Evolutionary conservation across 1,140 invertebrate genomes (phyloP).

Genomic region (Wasmannia auropunctata): DNA sequence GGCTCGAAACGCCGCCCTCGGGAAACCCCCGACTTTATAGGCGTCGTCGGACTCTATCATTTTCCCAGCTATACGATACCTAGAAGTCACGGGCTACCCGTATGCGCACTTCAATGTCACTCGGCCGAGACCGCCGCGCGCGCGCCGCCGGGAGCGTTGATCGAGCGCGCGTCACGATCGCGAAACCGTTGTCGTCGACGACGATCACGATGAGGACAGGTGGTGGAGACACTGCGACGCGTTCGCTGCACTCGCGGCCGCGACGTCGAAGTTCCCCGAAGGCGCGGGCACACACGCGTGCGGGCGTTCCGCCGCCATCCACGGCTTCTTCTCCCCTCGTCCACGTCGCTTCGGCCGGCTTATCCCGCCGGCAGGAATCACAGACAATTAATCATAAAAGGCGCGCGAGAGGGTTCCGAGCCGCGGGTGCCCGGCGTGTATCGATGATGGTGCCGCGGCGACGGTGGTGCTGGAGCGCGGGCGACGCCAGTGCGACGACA

Average conservation of each 20-base stretch:
- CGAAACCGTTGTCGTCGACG: background rate
- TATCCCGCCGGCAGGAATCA: constrained; percentile 52
- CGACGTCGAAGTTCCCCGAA: constrained; percentile 12
- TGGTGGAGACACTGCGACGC: background rate
- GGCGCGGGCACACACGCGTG: background rate
- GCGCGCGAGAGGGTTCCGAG: background rate
- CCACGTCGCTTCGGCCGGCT: background rate
- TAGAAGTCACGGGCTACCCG: background rate
- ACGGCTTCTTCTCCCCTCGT: constrained; percentile 36
- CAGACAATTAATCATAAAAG: constrained; percentile 67
- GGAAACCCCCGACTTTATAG: background rate
- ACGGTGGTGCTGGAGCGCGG: constrained; percentile 45
- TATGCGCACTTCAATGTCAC: constrained; percentile 17
- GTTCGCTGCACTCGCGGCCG: constrained; percentile 35
- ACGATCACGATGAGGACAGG: constrained; percentile 23
- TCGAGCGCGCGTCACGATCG: background rate
- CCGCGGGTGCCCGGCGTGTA: constrained; percentile 25
- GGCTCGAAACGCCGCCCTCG: background rate
- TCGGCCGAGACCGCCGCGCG: constrained; percentile 14
- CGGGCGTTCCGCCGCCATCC: constrained; percentile 60
- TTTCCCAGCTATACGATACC: background rate
- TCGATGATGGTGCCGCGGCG: constrained; percentile 26
- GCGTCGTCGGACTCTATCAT: background rate
- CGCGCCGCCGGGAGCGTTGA: background rate
- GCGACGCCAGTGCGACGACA: constrained; percentile 65